Evolutionary conservation across 2,113 vertebrate genomes (phyloP), one percentile per base, ranked within the genome.

Genomic region (Neomonachus schauinslandi): DNA sequence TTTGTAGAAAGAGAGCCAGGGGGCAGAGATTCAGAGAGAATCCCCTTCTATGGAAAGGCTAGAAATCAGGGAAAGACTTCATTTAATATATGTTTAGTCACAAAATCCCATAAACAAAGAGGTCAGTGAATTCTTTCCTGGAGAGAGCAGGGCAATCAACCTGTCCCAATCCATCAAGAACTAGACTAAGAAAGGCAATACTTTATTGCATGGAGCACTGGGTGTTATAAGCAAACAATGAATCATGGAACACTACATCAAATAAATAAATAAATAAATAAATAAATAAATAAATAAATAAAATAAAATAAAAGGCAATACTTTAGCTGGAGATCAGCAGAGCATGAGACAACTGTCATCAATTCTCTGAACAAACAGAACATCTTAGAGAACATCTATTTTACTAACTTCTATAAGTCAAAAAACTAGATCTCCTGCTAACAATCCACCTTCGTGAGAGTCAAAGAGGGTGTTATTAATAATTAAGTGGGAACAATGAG

Each of bases 21-120:
- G 72, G 26, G 33, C 65, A 95, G 79, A 71, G 31, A 61, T 6
- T 83, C 77, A 3, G 82, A 61, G 74, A 96, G 57, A 39, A 89
- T 76, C 80, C 87, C 92, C 89, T 97, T 97, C 90, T 96, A 94
- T 42, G 89, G 91, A 74, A 19, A 89, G 74, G 21, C 55, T 55
- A 55, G 87, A 77, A 83, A 31, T 28, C 72, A 6, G 9, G 28
- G 31, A 13, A 51, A 80, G 53, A 7, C 39, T 22, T 24, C 76
- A 2, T 31, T 7, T 31, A 88, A 84, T 31, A 4, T 7, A 36
- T 42, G 42, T 90, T 85, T 71, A 26, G 39, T 71, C 71, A 84
- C 46, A 76, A 93, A 96, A 79, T 51, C 49, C 49, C 71, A 72
- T 86, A 94, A 91, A 91, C 74, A 61, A 85, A 92, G 55, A 51